Percentiles rank a stretch among this genome's conserved stretches.
phyloP scores from a whole-genome alignment of 1,140 invertebrate species.

The Aricia agestis region DNA sequence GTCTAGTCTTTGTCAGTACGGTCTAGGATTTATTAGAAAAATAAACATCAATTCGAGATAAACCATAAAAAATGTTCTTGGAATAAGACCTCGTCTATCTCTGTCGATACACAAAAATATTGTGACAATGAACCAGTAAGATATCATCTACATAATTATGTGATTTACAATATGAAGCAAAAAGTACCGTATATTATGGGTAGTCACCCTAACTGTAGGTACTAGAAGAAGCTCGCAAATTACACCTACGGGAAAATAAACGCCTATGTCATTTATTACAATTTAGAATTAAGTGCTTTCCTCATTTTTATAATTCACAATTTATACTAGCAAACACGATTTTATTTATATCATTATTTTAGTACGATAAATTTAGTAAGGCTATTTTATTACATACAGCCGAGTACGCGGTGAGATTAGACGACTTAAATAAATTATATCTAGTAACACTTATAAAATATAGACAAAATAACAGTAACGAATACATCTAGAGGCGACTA shows the following conservation, averaged over 20 bases:
- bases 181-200: constrained; percentile 10
- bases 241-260: constrained; percentile 38
- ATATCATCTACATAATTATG: background rate
- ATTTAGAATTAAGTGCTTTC: constrained; percentile 74
- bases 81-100: too few relatives aligned
- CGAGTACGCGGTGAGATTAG: constrained; percentile 43
- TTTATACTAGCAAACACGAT: constrained; percentile 60
- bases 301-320: constrained; percentile 62
- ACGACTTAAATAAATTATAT: constrained; percentile 26
- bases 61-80: too few relatives aligned
- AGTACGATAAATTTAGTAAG: constrained; percentile 68
- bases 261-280: constrained; percentile 67
- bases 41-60: too few relatives aligned
- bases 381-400: constrained; percentile 64
- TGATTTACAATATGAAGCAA: constrained; percentile 13
- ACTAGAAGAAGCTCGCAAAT: constrained; percentile 29
- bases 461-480: constrained; percentile 19
- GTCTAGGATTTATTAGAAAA: too few relatives aligned
- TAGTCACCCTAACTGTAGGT: constrained; percentile 16
- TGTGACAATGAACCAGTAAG: background rate
- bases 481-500: constrained; percentile 18
- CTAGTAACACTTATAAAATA: constrained; percentile 27
- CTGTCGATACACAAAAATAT: background rate
- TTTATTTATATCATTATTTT: constrained; percentile 40
- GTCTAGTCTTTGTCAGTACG: too few relatives aligned